phyloP scores from a whole-genome alignment of 2,797 vertebrate genomes.

The Cryptoprocta ferox region DNA sequence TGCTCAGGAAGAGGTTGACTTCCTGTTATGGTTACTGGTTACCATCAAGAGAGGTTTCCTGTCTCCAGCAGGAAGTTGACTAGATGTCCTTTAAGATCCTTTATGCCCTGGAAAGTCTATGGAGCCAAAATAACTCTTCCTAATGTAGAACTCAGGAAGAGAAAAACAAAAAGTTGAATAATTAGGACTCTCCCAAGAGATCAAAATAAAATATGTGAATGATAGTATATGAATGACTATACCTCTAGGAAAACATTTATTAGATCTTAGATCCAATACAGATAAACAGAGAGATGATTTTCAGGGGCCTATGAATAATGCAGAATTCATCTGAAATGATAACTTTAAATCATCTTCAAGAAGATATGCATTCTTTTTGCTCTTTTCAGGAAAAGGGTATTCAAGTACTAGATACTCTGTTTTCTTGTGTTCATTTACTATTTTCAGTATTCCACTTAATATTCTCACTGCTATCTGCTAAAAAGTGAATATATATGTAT shows the following conservation, averaged over 20 bases:
- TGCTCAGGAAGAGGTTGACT: background rate
- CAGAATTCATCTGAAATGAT: constrained; percentile 66
- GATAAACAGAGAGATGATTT: constrained; percentile 34
- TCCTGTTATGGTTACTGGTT: background rate
- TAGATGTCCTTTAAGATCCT: background rate
- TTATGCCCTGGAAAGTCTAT: background rate
- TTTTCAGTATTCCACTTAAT: constrained; percentile 12
- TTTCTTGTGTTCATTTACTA: background rate
- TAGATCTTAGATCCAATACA: constrained; percentile 57
- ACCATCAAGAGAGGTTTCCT: background rate
- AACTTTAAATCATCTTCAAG: constrained; percentile 67
- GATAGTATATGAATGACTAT: constrained; percentile 20
- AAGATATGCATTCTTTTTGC: constrained; percentile 28
- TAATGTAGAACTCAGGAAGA: constrained; percentile 35
- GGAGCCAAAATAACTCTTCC: background rate
- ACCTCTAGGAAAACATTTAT: constrained; percentile 54
- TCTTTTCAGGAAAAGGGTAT: constrained; percentile 49
- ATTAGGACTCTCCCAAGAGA: constrained; percentile 52
- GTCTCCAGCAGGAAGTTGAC: background rate
- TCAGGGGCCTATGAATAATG: constrained; percentile 70
- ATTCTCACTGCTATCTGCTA: background rate
- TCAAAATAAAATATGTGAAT: constrained; percentile 61
- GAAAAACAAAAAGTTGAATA: constrained; percentile 51
- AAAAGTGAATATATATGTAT: background rate
- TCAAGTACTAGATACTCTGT: background rate